Evolutionary conservation across 2,797 vertebrate species (phyloP).

Genomic region (Pteronotus mesoamericanus): DNA sequence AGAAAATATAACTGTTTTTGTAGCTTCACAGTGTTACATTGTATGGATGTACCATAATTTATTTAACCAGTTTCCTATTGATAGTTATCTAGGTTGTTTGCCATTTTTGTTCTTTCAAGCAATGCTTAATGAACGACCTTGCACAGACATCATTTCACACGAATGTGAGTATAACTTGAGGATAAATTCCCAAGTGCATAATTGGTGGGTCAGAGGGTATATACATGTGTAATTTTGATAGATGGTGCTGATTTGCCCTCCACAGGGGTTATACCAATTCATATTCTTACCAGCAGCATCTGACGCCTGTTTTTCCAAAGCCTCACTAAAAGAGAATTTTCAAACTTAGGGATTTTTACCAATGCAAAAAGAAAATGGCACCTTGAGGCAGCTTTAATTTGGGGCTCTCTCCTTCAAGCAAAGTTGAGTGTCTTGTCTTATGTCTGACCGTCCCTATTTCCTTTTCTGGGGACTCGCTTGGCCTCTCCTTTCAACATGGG

Average conservation of each 20-base stretch:
- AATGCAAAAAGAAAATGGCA: neutral
- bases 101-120: neutral
- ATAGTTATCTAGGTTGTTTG: neutral
- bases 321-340: neutral
- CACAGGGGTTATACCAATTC: constrained; percentile 16
- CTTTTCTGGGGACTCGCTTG: neutral
- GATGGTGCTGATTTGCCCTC: constrained; percentile 54
- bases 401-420: neutral
- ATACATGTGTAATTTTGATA: constrained; percentile 57
- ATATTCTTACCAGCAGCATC: neutral
- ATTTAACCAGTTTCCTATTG: neutral
- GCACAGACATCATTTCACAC: neutral
- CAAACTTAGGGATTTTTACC: neutral
- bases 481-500: neutral
- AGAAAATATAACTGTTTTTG: neutral
- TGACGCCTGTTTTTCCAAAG: neutral
- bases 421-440: neutral
- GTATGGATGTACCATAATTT: constrained; percentile 33
- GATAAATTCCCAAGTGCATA: constrained; percentile 26
- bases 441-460: neutral
- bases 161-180: neutral
- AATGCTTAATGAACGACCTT: neutral
- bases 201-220: constrained; percentile 20
- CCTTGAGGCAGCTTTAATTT: neutral
- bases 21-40: neutral